phyloP scores from a whole-genome alignment of 2,797 vertebrate genomes.

The Arvicola amphibius region DNA sequence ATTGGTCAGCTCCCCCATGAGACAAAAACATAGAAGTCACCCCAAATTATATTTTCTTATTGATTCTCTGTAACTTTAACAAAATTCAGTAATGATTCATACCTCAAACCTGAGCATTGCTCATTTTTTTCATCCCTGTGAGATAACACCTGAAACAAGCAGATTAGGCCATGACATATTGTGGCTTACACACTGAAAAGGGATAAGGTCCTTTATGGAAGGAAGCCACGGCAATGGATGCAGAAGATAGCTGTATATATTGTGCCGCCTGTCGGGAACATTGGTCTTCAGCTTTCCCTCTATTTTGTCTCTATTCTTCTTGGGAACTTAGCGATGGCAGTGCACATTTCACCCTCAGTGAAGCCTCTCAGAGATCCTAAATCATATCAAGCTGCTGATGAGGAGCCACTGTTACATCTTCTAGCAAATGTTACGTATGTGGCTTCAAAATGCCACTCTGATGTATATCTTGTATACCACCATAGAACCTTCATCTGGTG shows the following conservation, averaged over 20 bases:
- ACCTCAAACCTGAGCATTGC: background rate
- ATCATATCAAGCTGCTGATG: fast-evolving
- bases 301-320: background rate
- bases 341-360: too few relatives aligned
- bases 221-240: background rate
- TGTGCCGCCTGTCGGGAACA: background rate
- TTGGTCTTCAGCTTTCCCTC: too few relatives aligned
- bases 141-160: background rate
- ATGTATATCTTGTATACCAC: too few relatives aligned
- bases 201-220: background rate
- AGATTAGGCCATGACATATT: background rate
- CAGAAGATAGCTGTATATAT: background rate
- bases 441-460: background rate
- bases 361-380: background rate
- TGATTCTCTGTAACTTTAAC: background rate
- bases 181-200: background rate
- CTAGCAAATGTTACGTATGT: background rate
- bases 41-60: background rate
- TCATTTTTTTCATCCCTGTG: background rate
- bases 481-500: too few relatives aligned
- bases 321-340: fast-evolving
- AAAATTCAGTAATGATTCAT: background rate
- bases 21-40: background rate
- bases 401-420: too few relatives aligned
- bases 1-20: too few relatives aligned